These are phyloP conservation scores for Ciona savignyi DNA, from an alignment of 23 tunicate genomes.

Conservation along the genomic window DNA sequence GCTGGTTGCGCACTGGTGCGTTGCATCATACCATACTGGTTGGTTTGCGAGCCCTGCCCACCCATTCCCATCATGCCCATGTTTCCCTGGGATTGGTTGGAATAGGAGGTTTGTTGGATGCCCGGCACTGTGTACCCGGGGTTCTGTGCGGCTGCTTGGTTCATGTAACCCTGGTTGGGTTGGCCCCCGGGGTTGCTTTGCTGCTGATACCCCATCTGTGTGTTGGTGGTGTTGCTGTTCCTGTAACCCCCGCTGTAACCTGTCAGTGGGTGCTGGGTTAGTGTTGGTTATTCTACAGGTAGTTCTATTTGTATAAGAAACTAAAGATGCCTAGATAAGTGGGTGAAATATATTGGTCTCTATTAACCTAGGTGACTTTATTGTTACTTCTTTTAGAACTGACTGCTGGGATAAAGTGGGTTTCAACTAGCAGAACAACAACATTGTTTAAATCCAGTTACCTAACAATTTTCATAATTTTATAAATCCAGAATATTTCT, in stretches of 20 bases:
- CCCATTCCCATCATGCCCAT: slow-evolving; percentile 18
- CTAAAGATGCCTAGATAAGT: neutral
- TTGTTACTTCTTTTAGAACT: no score
- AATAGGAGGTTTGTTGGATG: neutral
- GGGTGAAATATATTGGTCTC: no score
- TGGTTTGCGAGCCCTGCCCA: neutral
- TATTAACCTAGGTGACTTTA: no score
- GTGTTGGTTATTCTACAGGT: slow-evolving; percentile 1
- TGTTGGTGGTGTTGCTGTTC: slow-evolving; percentile 1
- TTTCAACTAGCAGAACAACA: no score
- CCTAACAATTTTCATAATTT: no score
- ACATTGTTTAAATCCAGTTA: no score
- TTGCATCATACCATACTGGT: neutral
- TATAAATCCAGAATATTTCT: no score
- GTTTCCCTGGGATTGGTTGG: slow-evolving; percentile 3
- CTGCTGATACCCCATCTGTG: slow-evolving; percentile 20
- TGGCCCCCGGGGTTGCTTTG: neutral
- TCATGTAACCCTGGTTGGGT: slow-evolving; percentile 1
- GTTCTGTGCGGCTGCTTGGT: neutral
- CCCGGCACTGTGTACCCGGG: neutral
- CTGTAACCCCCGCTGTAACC: slow-evolving; percentile 5
- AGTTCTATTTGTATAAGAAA: neutral
- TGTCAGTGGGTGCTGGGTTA: no score
- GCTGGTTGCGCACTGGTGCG: neutral
- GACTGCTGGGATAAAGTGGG: no score